Conservation (phyloP, 2,797 vertebrate species). For the Protonibea diacanthus region DNA sequence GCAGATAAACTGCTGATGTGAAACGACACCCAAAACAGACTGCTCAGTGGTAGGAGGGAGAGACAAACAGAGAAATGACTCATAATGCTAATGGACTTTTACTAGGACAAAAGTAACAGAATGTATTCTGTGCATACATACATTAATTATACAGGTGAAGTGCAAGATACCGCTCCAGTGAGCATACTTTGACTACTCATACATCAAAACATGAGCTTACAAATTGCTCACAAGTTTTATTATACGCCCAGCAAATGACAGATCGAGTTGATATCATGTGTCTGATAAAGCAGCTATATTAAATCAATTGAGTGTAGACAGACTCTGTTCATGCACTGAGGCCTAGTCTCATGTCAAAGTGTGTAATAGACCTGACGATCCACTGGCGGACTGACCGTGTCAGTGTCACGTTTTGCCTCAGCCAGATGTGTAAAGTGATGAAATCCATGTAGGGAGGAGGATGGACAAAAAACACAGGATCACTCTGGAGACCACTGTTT, state of each 20-base stretch:
- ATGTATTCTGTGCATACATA: background rate
- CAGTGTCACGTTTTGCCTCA: too few relatives aligned
- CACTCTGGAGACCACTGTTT: too few relatives aligned
- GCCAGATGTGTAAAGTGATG: too few relatives aligned
- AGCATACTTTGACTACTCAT: background rate
- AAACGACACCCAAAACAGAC: constrained; percentile 24
- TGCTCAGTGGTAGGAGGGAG: constrained; percentile 1
- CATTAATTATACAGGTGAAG: constrained; percentile 8
- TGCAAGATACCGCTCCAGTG: background rate
- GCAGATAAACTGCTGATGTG: constrained; percentile 40
- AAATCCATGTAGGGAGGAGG: too few relatives aligned
- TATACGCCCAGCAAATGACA: background rate
- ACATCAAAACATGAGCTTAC: background rate
- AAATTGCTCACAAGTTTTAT: background rate
- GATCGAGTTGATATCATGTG: background rate
- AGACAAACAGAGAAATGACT: constrained; percentile 12
- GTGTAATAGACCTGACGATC: too few relatives aligned
- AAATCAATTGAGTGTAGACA: background rate
- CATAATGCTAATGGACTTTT: constrained; percentile 6
- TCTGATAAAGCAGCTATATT: background rate
- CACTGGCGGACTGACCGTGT: too few relatives aligned
- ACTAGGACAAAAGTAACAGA: constrained; percentile 1
- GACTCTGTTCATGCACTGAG: background rate
- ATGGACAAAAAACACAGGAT: too few relatives aligned
- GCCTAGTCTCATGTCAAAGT: too few relatives aligned